A percentile compares a stretch with the other conserved stretches of the same genome.
phyloP scores from a whole-genome alignment of 2,888 invertebrate species.

The Idaea aversata region DNA sequence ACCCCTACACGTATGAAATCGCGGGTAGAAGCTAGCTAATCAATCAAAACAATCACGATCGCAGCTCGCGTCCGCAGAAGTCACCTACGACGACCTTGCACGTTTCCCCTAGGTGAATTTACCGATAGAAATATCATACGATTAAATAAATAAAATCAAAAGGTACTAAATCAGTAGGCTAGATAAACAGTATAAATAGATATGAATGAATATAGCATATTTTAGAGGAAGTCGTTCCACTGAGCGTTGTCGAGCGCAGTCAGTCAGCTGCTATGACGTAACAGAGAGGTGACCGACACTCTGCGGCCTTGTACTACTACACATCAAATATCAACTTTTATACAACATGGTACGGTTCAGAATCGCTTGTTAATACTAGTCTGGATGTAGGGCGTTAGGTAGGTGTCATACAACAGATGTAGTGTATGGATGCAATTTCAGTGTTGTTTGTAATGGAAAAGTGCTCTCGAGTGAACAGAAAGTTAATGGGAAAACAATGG shows the following conservation, averaged over 20 bases:
- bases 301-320: neutral
- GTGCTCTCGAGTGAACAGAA: neutral
- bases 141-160: too few relatives aligned
- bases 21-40: too few relatives aligned
- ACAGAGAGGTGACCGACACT: conserved; percentile 2
- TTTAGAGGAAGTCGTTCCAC: conserved; percentile 11
- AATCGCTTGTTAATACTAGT: neutral
- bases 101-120: too few relatives aligned
- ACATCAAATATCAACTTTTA: neutral
- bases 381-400: neutral
- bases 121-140: too few relatives aligned
- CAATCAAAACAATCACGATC: too few relatives aligned
- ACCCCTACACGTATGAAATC: too few relatives aligned
- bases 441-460: neutral
- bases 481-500: neutral
- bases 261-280: conserved; percentile 19
- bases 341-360: neutral
- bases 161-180: neutral
- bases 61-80: too few relatives aligned
- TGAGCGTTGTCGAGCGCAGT: neutral
- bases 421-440: neutral
- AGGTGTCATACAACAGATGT: neutral
- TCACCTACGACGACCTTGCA: too few relatives aligned
- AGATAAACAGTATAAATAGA: neutral
- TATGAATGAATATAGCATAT: neutral